These are phyloP conservation scores for Crypturellus tataupa DNA, from an alignment of 2,797 vertebrate species.

Conservation along the genomic window DNA sequence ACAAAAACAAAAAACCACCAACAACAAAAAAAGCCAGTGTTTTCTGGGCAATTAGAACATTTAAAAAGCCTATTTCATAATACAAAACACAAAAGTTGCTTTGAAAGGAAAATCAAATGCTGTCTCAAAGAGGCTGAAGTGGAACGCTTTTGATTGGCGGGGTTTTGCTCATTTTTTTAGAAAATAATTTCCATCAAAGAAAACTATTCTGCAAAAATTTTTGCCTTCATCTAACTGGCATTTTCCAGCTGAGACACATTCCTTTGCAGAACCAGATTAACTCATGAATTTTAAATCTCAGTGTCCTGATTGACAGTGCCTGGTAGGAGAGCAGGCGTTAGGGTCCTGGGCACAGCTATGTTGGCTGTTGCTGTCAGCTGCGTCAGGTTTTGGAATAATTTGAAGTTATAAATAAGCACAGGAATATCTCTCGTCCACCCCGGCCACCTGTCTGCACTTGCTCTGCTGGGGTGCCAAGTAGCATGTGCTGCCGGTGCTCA, in stretches of 20 bases:
- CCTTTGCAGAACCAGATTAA: background rate
- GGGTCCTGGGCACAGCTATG: accelerated
- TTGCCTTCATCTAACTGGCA: background rate
- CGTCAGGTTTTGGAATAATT: accelerated
- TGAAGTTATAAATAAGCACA: background rate
- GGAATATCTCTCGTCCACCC: background rate
- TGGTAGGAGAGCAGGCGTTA: background rate
- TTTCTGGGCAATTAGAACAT: background rate
- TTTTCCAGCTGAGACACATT: background rate
- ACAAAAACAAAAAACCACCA: background rate
- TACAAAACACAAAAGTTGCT: background rate
- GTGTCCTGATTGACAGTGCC: background rate
- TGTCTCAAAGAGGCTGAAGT: background rate
- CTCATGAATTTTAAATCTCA: background rate
- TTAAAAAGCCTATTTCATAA: background rate
- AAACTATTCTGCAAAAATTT: accelerated
- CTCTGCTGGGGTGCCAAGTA: background rate
- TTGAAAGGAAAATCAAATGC: conserved; percentile 26
- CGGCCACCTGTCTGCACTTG: accelerated
- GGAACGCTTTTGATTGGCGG: background rate
- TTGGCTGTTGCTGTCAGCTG: background rate
- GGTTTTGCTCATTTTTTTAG: background rate
- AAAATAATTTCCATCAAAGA: background rate
- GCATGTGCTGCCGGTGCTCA: background rate
- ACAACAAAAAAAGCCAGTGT: background rate